Conservation (phyloP, 2,888 invertebrate genomes). For the Eupithecia insigniata region DNA sequence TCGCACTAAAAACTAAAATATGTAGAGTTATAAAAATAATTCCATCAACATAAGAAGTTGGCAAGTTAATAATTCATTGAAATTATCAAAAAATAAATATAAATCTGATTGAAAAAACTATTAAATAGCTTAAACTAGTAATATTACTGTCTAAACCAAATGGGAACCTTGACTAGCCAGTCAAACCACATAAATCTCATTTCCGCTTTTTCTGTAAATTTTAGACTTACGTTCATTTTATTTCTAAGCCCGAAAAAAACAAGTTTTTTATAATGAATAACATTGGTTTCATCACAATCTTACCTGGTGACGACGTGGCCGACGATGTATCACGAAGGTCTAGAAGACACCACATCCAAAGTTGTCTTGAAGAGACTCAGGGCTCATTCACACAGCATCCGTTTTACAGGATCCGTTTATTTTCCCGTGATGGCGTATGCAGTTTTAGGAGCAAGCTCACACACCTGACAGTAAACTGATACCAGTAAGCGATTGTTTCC, state of each 20-base stretch:
- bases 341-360: not conserved
- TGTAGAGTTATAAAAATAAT: constrained; percentile 45
- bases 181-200: not conserved
- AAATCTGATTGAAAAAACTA: constrained; percentile 32
- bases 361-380: not conserved
- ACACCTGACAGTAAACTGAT: no score
- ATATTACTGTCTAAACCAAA: constrained; percentile 21
- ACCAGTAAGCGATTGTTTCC: no score
- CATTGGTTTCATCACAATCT: not conserved
- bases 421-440: no score
- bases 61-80: constrained; percentile 59
- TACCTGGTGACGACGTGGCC: not conserved
- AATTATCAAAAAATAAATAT: constrained; percentile 43
- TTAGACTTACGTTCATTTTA: not conserved
- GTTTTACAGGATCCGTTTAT: no score
- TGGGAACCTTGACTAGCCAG: not conserved
- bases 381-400: no score
- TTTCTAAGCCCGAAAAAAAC: not conserved
- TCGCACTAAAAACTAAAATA: constrained; percentile 50
- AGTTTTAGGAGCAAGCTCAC: no score
- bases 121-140: constrained; percentile 33
- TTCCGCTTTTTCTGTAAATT: not conserved
- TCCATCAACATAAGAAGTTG: constrained; percentile 61
- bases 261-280: not conserved
- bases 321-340: not conserved